Evolutionary conservation across 2,797 vertebrate species (phyloP), one percentile per base, ranked within the genome.

Genomic region (Malacoraja senta): DNA sequence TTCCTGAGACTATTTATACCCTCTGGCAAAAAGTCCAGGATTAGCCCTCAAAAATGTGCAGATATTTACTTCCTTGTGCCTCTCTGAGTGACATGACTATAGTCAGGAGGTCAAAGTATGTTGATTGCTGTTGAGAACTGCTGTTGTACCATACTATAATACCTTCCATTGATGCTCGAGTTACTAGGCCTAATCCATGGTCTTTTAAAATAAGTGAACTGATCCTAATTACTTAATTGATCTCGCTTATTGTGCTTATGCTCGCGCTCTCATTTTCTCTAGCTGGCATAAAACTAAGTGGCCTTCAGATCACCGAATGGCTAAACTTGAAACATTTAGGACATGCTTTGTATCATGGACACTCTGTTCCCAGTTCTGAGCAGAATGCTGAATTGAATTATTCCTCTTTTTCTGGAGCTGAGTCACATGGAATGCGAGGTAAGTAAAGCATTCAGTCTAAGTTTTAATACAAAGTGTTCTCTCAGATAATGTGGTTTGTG

Each of bases 221-320:
- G 29, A 32, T 9, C 58, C 12, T 68, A 2, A 84, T 88, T 9
- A 9, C 17, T n/a, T 21, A 6, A 19, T 65, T 68, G 35, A 21
- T 88, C n/a, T 88, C 15, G 9, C 32, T 35, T 65, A 29, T 88
- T 68, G 17, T 88, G 61, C 58, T 32, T 21, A 32, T 63, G 29
- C 63, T 84, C 26, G 26, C 61, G 4, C 38, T 26, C 65, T 35
- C 68, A 35, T 53, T 91, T 21, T 63, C 21, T 90, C 65, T 44
- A 91, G 90, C 68, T 74, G 90, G 90, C 26, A 53, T 91, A 74
- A 91, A 72, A 38, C 68, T 91, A 74, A 74, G 71, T 74, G 90
- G 13, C 21, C 35, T 91, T 21, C 65, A 91, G 8, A 35, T 9
- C 38, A 53, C 19, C 7, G 90, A 91, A 91, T 91, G 90, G 38